phyloP scores from a whole-genome alignment of 2,888 invertebrate genomes.

The Fragum whitleyi region DNA sequence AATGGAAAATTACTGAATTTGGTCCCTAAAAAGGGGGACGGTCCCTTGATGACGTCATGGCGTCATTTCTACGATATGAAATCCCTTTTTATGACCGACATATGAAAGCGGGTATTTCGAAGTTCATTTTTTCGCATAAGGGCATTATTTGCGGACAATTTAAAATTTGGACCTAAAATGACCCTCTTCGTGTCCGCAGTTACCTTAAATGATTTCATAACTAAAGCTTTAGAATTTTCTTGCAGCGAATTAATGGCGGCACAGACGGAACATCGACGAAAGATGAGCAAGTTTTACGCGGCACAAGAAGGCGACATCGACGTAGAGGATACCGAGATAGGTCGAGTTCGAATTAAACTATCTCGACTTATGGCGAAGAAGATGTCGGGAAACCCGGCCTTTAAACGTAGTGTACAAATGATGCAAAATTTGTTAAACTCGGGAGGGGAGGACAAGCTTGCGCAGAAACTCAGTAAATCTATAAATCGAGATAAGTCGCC shows the following conservation, averaged over 20 bases:
- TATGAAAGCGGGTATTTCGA: no score
- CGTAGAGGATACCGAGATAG: slow-evolving; percentile 78
- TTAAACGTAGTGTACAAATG: slow-evolving; percentile 68
- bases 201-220: no score
- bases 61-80: no score
- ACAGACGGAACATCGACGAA: slow-evolving; percentile 75
- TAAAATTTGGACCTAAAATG: no score
- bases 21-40: no score
- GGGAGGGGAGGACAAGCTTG: slow-evolving; percentile 53
- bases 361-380: slow-evolving; percentile 74
- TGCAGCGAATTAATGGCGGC: slow-evolving; percentile 80
- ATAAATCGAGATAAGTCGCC: neutral
- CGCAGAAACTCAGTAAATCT: slow-evolving; percentile 37
- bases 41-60: no score
- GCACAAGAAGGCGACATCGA: slow-evolving; percentile 69
- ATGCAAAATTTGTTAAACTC: slow-evolving; percentile 50
- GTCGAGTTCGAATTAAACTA: slow-evolving; percentile 75
- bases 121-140: no score
- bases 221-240: no score
- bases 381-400: slow-evolving; percentile 72
- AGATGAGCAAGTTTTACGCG: slow-evolving; percentile 74
- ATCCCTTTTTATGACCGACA: no score
- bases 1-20: no score
- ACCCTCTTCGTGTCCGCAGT: no score
- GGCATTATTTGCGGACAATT: no score